Evolutionary conservation across 2,797 vertebrate genomes (phyloP), one percentile per base, ranked within the genome.

Genomic region (Danio tinwini): DNA sequence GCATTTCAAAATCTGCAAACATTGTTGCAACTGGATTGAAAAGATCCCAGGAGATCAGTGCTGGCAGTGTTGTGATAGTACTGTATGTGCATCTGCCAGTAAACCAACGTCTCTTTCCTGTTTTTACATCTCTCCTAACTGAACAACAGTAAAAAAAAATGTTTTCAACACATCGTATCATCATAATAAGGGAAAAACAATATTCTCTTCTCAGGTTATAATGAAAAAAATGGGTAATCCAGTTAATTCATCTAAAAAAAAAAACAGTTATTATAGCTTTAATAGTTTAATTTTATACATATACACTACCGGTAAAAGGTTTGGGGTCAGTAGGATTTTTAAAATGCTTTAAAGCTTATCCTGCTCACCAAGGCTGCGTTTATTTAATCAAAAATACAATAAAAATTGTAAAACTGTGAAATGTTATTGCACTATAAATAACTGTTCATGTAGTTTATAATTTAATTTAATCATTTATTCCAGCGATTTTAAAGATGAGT

Each of bases 91-190:
- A 86, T 80, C 76, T 16, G 62, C 39, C 16, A 72, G 73, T 49
- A 72, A 79, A 65, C 84, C 79, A 84, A 83, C 84, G 50, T 80
- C 80, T 83, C 82, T 84, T 88, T 87, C 85, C 84, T 87, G 87
- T 89, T 87, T 82, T 87, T 85, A 72, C 78, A 55, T 76, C 64
- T 77, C 72, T 84, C 49, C 78, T 72, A 88, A 85, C 81, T 19
- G 84, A 85, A 83, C 64, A 88, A 87, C 86, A 82, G 87, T 74
- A 82, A 87, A 29, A 82, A 87, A 29, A 81, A 52, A 74, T 87
- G 77, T 83, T 86, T 87, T 85, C 62, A 77, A 39, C 75, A 67
- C 42, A 63, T 29, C 42, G 63, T 29, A 21, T 45, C 16, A 29
- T 29, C 3, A 29, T 29, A 29, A 29, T 29, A 29, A 52, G 59